Conservation (phyloP, 2,888 invertebrate species). For the Plemyria rubiginata region DNA sequence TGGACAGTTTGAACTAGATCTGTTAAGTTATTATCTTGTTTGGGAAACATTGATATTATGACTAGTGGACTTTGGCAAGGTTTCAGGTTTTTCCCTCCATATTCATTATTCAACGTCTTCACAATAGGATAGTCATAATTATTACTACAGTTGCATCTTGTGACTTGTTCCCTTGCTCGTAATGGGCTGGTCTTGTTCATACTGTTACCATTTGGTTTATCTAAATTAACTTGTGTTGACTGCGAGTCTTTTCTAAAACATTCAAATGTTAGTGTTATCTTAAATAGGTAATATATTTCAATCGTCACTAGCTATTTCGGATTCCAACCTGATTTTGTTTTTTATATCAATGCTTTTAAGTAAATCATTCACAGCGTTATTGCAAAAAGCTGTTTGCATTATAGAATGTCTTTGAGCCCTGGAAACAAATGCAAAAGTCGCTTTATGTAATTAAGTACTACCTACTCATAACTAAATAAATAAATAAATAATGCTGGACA, state of each 20-base stretch:
- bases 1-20: slow-evolving; percentile 17
- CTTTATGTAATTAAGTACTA: neutral
- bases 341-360: slow-evolving; percentile 27
- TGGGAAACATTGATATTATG: slow-evolving; percentile 75
- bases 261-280: neutral
- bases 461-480: no score
- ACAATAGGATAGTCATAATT: slow-evolving; percentile 21
- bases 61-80: slow-evolving; percentile 63
- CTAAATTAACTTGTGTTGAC: slow-evolving; percentile 66
- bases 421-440: slow-evolving; percentile 4
- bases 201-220: slow-evolving; percentile 34
- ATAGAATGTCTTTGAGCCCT: slow-evolving; percentile 17
- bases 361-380: slow-evolving; percentile 6
- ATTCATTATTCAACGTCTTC: slow-evolving; percentile 30
- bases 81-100: slow-evolving; percentile 40
- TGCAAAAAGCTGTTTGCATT: slow-evolving; percentile 19
- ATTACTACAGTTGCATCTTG: slow-evolving; percentile 55
- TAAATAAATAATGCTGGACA: no score
- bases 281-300: neutral
- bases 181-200: slow-evolving; percentile 16
- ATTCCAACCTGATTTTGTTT: slow-evolving; percentile 39
- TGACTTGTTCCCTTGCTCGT: slow-evolving; percentile 47
- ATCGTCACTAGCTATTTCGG: slow-evolving; percentile 14
- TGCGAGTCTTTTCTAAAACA: slow-evolving; percentile 55
- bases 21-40: slow-evolving; percentile 42